These are phyloP conservation scores for Calyptomena viridis DNA, from an alignment of 2,113 vertebrate species.

Conservation along the genomic window DNA sequence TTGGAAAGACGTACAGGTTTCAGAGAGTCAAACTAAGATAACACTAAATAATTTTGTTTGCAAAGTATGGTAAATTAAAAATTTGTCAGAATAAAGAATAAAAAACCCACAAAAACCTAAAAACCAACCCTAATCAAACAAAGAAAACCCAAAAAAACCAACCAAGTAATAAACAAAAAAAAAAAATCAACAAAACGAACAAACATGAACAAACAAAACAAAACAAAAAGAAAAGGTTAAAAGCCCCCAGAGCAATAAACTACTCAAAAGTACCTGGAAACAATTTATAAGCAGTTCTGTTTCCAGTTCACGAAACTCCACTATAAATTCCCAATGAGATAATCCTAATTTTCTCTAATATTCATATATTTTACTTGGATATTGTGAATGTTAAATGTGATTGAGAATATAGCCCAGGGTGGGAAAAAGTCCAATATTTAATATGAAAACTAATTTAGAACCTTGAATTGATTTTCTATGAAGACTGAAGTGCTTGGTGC, in stretches of 20 bases:
- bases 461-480: neutral
- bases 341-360: neutral
- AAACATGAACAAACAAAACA: too few species aligned
- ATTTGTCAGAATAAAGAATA: neutral
- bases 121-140: neutral
- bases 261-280: neutral
- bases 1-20: neutral
- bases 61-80: neutral
- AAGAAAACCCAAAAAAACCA: too few species aligned
- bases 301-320: neutral
- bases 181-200: too few species aligned
- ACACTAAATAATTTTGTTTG: neutral
- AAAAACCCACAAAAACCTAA: accelerated
- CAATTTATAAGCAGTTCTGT: neutral
- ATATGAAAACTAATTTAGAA: neutral
- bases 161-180: neutral
- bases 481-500: neutral
- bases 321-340: neutral
- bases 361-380: neutral
- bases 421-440: neutral
- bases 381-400: neutral
- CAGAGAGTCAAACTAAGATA: neutral
- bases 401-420: neutral
- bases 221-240: too few species aligned
- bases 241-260: accelerated